phyloP scores from a whole-genome alignment of 2,888 invertebrate species.

The Pyrocoelia pectoralis region DNA sequence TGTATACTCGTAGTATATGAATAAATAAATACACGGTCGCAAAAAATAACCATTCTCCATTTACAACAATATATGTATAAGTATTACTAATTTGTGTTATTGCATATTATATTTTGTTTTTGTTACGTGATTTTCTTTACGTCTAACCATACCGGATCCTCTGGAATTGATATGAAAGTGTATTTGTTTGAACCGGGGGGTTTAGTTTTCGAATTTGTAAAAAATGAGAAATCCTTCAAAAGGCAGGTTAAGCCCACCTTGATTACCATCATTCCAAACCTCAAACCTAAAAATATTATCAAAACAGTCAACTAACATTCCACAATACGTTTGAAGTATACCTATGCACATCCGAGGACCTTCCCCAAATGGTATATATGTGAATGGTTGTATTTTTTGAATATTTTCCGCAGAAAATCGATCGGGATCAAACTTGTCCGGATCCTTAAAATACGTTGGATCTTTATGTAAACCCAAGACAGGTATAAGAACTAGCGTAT shows the following conservation, averaged over 20 bases:
- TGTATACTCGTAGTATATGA: too few relatives aligned
- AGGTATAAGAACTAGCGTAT: conserved; percentile 12
- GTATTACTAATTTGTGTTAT: too few relatives aligned
- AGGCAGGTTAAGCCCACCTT: conserved; percentile 38
- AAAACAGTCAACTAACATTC: too few relatives aligned
- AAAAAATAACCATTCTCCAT: too few relatives aligned
- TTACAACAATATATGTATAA: too few relatives aligned
- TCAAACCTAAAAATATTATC: conserved; percentile 36
- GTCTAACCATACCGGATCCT: conserved; percentile 34
- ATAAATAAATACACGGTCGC: too few relatives aligned
- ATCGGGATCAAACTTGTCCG: background rate
- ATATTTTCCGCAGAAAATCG: background rate
- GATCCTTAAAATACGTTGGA: background rate
- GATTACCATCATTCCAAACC: conserved; percentile 41
- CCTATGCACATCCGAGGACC: background rate
- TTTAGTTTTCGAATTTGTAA: conserved; percentile 34
- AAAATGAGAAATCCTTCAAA: conserved; percentile 33
- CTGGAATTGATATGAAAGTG: conserved; percentile 30
- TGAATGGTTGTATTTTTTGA: background rate
- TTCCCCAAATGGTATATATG: background rate
- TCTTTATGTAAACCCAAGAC: background rate
- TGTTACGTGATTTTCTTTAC: too few relatives aligned
- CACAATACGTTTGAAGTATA: background rate
- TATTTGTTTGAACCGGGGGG: conserved; percentile 34
- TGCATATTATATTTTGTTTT: too few relatives aligned